Evolutionary conservation across 1,140 invertebrate species (phyloP), one percentile per base, ranked within the genome.

Genomic region (Drosophila sproati): DNA sequence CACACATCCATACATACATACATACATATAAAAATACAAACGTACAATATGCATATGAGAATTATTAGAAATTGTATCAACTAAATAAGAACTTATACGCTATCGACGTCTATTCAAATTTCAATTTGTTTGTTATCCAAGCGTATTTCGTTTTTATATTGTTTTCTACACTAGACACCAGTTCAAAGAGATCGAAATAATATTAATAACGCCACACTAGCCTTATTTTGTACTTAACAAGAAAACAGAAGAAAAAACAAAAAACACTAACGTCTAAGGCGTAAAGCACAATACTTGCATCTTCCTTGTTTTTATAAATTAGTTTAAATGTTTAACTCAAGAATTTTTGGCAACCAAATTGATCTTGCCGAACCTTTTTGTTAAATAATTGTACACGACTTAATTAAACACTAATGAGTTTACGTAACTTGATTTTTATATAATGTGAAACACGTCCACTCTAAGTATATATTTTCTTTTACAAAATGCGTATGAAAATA

Each of bases 201-300:
- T 34, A 12, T 54, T 50, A 71, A 12, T 45, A 63, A 75, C 62
- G 64, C 68, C 69, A 81, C 71, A 77, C 66, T 74, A 80, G 83
- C 85, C 80, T 88, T 89, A 78, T 87, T 74, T 88, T 77, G 83
- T 88, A 88, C 85, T 88, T 88, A 88, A 87, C 61, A 69, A 80
- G 37, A 64, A 80, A 45, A 45, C 41, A 64, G 62, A 59, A 39
- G 63, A 54, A 51, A 34, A 72, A 59, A 39, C 72, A 54, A 51
- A 34, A 72, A 73, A 67, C 57, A 87, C 68, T 59, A 70, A 61
- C 75, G 73, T 81, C 83, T 69, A 82, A 87, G 82, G 83, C 82
- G 77, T 66, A 37, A 28, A 80, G 83, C 83, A 87, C 83, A 87
- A 87, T 74, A 79, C 72, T 68, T 47, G 48, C 67, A 75, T 60